A percentile compares a stretch with the other conserved stretches of the same genome.
Evolutionary conservation across 2,888 invertebrate species (phyloP).

Genomic region (Anorthoa munda): DNA sequence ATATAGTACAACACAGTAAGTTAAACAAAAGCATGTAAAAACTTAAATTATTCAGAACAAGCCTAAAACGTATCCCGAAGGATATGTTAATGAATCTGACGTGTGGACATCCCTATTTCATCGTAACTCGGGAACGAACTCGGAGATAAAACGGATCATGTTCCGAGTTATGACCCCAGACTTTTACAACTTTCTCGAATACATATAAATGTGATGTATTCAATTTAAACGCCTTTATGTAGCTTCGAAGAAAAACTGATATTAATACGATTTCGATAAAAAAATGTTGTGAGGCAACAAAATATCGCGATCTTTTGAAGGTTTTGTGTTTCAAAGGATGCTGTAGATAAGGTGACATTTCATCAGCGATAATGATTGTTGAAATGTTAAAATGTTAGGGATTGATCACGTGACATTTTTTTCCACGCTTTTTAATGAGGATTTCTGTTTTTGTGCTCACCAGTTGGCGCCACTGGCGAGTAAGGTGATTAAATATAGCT

Average conservation of each 20-base stretch:
- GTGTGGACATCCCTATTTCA: conserved; percentile 20
- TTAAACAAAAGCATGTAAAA: too few species aligned
- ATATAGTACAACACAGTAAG: too few species aligned
- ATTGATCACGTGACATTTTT: too few species aligned
- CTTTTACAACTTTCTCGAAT: conserved; percentile 40
- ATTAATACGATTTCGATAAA: conserved; percentile 7
- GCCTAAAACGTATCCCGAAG: conserved; percentile 6
- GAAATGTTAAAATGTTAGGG: too few species aligned
- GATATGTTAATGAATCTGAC: conserved; percentile 17
- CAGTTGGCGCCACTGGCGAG: too few species aligned
- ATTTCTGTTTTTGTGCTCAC: too few species aligned
- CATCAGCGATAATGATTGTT: too few species aligned
- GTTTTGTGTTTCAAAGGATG: neutral
- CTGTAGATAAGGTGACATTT: too few species aligned
- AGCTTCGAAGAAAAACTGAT: conserved; percentile 5
- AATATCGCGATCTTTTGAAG: neutral
- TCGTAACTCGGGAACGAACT: conserved; percentile 34
- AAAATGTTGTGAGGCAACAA: neutral
- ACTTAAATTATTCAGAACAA: neutral
- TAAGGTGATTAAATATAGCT: too few species aligned
- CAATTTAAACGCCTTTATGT: conserved; percentile 41
- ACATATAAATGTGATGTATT: conserved; percentile 52
- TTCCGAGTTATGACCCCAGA: conserved; percentile 35
- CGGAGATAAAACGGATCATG: conserved; percentile 56
- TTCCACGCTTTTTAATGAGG: too few species aligned